Percentiles rank a stretch among this genome's conserved stretches.
Evolutionary conservation across 2,113 vertebrate species (phyloP).

Genomic region (Pyrgilauda ruficollis): DNA sequence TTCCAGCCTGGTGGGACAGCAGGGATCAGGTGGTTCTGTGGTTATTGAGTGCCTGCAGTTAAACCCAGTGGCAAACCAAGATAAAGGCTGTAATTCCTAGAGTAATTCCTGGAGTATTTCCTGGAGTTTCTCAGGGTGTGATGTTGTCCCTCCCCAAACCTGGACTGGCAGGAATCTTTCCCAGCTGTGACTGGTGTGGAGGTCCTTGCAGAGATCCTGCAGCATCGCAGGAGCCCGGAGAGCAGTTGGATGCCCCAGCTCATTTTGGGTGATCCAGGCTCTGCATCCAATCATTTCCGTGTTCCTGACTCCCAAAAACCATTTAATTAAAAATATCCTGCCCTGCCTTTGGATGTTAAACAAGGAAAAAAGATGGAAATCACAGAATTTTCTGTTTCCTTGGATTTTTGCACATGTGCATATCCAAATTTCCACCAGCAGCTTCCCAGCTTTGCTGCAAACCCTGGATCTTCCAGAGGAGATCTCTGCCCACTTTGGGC

Average conservation of each 20-base stretch:
- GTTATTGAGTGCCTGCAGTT: not conserved
- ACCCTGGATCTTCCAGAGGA: rapidly evolving
- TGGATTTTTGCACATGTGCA: rapidly evolving
- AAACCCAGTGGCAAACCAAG: not conserved
- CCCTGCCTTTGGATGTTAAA: not conserved
- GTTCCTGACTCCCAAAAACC: not conserved
- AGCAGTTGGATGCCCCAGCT: not conserved
- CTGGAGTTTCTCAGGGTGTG: not conserved
- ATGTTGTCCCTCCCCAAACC: rapidly evolving
- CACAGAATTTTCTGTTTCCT: not conserved
- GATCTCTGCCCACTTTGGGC: not conserved
- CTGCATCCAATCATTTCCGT: not conserved
- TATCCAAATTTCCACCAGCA: not conserved
- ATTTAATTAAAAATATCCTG: not conserved
- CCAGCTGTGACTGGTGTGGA: rapidly evolving
- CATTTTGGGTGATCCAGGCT: not conserved
- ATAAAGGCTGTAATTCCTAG: not conserved
- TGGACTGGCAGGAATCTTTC: not conserved
- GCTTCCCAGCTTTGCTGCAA: not conserved
- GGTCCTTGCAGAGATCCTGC: not conserved
- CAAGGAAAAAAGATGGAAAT: rapidly evolving
- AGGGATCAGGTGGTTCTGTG: not conserved
- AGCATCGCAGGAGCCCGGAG: not conserved
- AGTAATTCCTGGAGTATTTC: not conserved
- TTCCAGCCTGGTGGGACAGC: not conserved